Evolutionary conservation across 2,888 invertebrate species (phyloP), one percentile per base, ranked within the genome.

Genomic region (Polyploca ridens): DNA sequence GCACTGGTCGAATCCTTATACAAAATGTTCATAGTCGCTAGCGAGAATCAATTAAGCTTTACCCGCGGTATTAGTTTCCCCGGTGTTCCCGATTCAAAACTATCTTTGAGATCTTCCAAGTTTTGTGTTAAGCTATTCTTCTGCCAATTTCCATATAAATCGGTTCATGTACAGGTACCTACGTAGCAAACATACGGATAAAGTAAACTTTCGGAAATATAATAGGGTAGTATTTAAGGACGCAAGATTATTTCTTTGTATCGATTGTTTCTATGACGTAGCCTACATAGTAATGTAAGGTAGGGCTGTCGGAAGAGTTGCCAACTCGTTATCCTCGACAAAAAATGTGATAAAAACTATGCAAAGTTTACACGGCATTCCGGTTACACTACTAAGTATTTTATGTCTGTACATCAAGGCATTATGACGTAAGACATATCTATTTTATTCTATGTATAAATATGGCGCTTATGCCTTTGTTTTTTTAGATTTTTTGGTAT

Each of bases 321-420:
- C 68, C 63, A 70, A 83, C 83, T 67, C 41, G 87, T 86, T 87
- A 77, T 83, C 84, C 83, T 86, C 82, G 82, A 75, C 71, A 75
- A 83, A 82, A 81, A 78, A 81, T 77, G 73, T 75, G 62, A 73
- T 76, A 79, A 77, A 82, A 73, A 71, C 69, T 63, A 44, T 61
- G 60, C 54, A 54, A 54, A 54, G 63, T 49, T 58, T 62, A 58
- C 66, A 58, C 64, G 63, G 63, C 68, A 75, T 74, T 77, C 75
- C 74, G 72, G 70, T 72, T 77, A 57, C 54, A 54, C n/a, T 54
- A 54, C n/a, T 54, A 54, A 19, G 54, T 54, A 54, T 54, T 54
- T 54, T 54, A 54, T 54, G 54, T 54, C 54, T 54, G 54, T 19
- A 19, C 54, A 54, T 54, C 54, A 54, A 54, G 54, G 54, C 54